Evolutionary conservation across 1,140 invertebrate genomes (phyloP).

Genomic region (Diachasmimorpha longicaudata): DNA sequence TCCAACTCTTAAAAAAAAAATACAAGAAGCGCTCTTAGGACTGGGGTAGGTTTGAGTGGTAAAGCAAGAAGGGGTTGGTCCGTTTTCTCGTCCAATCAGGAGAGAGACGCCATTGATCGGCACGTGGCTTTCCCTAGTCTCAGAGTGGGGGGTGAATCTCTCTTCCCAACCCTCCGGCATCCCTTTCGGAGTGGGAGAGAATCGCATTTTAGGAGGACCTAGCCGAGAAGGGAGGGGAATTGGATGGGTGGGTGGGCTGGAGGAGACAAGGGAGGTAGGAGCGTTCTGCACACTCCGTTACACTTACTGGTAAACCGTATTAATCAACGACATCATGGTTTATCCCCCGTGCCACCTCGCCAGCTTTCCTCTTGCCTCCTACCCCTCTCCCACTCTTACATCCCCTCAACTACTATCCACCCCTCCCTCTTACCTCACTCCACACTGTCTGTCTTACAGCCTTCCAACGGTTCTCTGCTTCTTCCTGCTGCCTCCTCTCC

Average conservation of each 20-base stretch:
- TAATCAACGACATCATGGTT: constrained; percentile 65
- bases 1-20: not conserved
- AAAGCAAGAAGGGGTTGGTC: constrained; percentile 45
- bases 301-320: constrained; percentile 65
- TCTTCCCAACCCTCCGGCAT: constrained; percentile 19
- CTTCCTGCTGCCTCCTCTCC: constrained; percentile 17
- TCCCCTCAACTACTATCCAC: not conserved
- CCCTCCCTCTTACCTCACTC: constrained; percentile 27
- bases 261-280: constrained; percentile 21
- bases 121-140: constrained; percentile 49
- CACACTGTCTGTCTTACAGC: not conserved
- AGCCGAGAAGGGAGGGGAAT: constrained; percentile 18
- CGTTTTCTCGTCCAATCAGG: constrained; percentile 54
- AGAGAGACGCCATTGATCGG: constrained; percentile 63
- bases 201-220: constrained; percentile 9
- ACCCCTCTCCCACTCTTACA: not conserved
- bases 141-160: constrained; percentile 30
- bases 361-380: not conserved
- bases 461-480: constrained; percentile 30
- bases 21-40: not conserved
- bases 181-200: constrained; percentile 25
- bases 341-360: constrained; percentile 49
- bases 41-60: constrained; percentile 14
- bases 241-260: not conserved
- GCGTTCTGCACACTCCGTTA: constrained; percentile 62